Evolutionary conservation across 1,140 invertebrate species (phyloP), one percentile per base, ranked within the genome.

Genomic region (Trachymyrmex cornetzi): DNA sequence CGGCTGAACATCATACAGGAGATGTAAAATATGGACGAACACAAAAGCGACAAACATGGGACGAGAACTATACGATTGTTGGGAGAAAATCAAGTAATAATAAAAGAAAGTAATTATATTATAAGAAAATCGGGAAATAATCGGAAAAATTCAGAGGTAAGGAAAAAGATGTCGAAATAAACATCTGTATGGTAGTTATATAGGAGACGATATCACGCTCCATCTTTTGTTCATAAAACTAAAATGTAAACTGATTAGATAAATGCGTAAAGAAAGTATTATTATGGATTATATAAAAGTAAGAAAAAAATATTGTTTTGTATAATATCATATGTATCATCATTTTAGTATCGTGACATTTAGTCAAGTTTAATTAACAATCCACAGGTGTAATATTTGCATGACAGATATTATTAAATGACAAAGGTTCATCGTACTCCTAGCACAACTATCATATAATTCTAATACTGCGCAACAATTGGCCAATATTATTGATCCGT

Each of bases 21-120:
- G 38, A 90, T 88, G 85, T 93, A 91, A 93, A 94, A 93, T 92
- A 93, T 93, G 92, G 92, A 95, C 94, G 81, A 95, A 95, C 93
- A 95, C 94, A 95, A 95, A 95, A 95, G 95, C 95, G 87, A 95
- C 93, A 94, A 93, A 95, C 92, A 94, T 89, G 88, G 89, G 89
- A 88, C 77, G 34, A 74, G 82, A 82, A 64, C 77, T 72, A 71
- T 89, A 87, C 57, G 72, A 77, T 89, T 67, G 77, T 75, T 55
- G 61, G 81, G 27, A 85, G 16, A 85, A 80, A 84, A 55, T 24
- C 19, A 79, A 86, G 59, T 55, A 48, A 27, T 69, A 48, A 61
- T n/a, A 24, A 11, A 19, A 63, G 61, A 55, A 59, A 34, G 38
- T 30, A 66, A 57, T 69, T 53, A 57, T 24, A 67, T 22, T 34